Conservation (phyloP, 2,797 vertebrate species). For the Epinephelus coioides region DNA sequence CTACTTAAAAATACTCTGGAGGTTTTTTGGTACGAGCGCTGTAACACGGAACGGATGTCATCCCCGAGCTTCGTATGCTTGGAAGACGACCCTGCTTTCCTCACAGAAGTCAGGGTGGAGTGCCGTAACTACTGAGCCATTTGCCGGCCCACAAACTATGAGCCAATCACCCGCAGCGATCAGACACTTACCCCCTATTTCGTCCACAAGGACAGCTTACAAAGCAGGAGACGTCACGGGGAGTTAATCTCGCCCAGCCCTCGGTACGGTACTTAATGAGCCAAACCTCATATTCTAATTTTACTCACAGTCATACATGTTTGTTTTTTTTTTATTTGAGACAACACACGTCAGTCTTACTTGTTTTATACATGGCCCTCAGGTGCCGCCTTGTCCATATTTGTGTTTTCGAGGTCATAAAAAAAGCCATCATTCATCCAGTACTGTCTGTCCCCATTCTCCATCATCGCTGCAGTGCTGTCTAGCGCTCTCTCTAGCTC, state of each 20-base stretch:
- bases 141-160: slow-evolving; percentile 51
- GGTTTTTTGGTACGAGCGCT: slow-evolving; percentile 55
- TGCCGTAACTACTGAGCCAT: slow-evolving; percentile 84
- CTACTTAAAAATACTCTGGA: slow-evolving; percentile 28
- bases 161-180: slow-evolving; percentile 68
- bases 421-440: slow-evolving; percentile 69
- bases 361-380: slow-evolving; percentile 44
- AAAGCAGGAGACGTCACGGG: slow-evolving; percentile 20
- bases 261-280: slow-evolving; percentile 72
- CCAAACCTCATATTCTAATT: slow-evolving; percentile 65
- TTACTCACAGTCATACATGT: slow-evolving; percentile 25
- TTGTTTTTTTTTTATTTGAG: slow-evolving; percentile 14
- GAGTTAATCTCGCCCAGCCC: not conserved
- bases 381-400: slow-evolving; percentile 44
- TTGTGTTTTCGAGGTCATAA: slow-evolving; percentile 52
- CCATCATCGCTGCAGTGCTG: slow-evolving; percentile 40
- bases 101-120: slow-evolving; percentile 46
- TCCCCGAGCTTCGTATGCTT: slow-evolving; percentile 16
- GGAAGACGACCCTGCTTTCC: slow-evolving; percentile 32
- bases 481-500: slow-evolving; percentile 64
- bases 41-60: slow-evolving; percentile 52
- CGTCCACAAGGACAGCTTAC: slow-evolving; percentile 33
- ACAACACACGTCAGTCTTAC: slow-evolving; percentile 35
- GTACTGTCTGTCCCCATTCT: slow-evolving; percentile 50
- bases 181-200: slow-evolving; percentile 18